Evolutionary conservation across 1,140 invertebrate genomes (phyloP).

Genomic region (Hylaeus volcanicus): DNA sequence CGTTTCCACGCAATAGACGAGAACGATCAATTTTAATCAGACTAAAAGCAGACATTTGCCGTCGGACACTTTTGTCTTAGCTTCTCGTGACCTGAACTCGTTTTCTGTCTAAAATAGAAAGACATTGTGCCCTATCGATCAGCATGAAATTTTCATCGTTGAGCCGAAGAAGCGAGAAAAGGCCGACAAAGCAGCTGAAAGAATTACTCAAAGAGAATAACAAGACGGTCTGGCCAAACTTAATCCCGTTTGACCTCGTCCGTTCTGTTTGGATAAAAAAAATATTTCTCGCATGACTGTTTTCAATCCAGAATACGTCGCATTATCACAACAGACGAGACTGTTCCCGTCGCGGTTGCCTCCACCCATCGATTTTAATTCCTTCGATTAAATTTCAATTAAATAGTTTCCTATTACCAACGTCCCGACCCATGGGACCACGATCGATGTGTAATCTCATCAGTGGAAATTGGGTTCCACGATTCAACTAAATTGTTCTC

Average conservation of each 20-base stretch:
- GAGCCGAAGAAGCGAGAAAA: neutral
- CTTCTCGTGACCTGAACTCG: neutral
- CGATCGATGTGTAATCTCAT: constrained; percentile 5
- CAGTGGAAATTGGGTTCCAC: neutral
- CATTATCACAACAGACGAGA: neutral
- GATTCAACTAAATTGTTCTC: neutral
- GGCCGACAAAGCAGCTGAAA: neutral
- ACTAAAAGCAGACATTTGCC: constrained; percentile 12
- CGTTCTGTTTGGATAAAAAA: too few relatives aligned
- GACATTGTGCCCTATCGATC: neutral
- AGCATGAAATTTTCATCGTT: too few relatives aligned
- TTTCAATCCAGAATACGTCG: neutral
- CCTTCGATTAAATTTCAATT: neutral
- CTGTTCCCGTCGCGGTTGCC: neutral
- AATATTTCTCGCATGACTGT: too few relatives aligned
- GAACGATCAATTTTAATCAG: constrained; percentile 37
- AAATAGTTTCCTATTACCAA: neutral
- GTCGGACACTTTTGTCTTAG: neutral
- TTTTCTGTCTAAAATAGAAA: neutral
- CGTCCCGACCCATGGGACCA: neutral
- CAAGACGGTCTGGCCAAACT: too few relatives aligned
- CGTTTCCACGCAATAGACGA: too few relatives aligned
- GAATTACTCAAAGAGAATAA: too few relatives aligned
- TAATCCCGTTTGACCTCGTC: too few relatives aligned
- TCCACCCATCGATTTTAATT: neutral